These are phyloP conservation scores for Athalia cordata DNA, from an alignment of 2,888 invertebrate species.

Conservation along the genomic window DNA sequence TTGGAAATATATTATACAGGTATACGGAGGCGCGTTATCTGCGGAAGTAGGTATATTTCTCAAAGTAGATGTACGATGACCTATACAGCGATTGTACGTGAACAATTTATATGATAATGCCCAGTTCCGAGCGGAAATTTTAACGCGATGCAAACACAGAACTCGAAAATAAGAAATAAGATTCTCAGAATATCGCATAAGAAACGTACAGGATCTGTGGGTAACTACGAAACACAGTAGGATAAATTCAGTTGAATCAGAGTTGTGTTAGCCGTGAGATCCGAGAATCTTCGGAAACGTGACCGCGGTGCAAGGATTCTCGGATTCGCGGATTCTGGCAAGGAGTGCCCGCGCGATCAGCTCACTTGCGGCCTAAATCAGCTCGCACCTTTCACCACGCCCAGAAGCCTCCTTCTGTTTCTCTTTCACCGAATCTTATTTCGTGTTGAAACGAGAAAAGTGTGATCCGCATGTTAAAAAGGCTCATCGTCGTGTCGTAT, in stretches of 20 bases:
- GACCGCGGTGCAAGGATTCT: neutral
- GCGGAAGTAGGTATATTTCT: slow-evolving; percentile 4
- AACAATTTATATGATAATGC: neutral
- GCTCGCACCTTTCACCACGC: slow-evolving; percentile 38
- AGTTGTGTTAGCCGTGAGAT: neutral
- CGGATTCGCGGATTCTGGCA: neutral
- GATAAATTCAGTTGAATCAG: no score
- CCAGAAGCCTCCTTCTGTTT: slow-evolving; percentile 17
- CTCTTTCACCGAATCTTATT: slow-evolving; percentile 27
- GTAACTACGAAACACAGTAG: no score
- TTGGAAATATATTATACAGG: neutral
- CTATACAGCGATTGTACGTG: neutral
- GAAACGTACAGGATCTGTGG: no score
- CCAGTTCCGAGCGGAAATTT: neutral
- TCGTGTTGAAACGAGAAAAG: slow-evolving; percentile 29
- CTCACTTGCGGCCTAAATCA: slow-evolving; percentile 23
- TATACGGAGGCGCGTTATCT: slow-evolving; percentile 5
- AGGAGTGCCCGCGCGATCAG: slow-evolving; percentile 18
- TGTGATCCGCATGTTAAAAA: slow-evolving; percentile 33
- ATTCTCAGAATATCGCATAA: no score
- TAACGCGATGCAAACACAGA: neutral
- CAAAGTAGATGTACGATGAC: neutral
- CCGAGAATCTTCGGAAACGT: neutral
- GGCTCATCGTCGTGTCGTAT: slow-evolving; percentile 29
- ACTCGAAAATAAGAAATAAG: no score